Evolutionary conservation across 2,888 invertebrate genomes (phyloP).

Genomic region (Stramonita haemastoma): DNA sequence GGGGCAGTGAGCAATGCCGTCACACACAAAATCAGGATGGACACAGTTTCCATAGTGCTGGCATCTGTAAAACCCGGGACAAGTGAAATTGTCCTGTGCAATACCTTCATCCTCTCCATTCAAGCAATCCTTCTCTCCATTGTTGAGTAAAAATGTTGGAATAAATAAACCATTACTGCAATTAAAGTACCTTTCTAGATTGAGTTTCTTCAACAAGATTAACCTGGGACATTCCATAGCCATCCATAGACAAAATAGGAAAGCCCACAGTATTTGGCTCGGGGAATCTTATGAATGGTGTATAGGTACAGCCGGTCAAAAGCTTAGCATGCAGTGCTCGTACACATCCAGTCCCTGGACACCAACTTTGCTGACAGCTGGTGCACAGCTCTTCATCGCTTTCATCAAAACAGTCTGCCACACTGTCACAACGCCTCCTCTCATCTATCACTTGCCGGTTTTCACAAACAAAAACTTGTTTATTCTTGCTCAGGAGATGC

Average conservation of each 20-base stretch:
- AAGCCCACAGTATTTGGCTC: too few species aligned
- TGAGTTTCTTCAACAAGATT: neutral
- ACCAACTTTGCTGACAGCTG: neutral
- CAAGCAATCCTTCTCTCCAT: conserved; percentile 2
- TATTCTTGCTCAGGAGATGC: neutral
- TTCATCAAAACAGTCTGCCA: conserved; percentile 19
- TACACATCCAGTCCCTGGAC: neutral
- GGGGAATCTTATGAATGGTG: too few species aligned
- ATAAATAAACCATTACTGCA: neutral
- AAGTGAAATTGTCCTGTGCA: neutral
- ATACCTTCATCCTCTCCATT: neutral
- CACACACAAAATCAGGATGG: conserved; percentile 12
- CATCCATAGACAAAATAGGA: neutral
- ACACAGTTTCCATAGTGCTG: neutral
- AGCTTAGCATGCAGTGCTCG: neutral
- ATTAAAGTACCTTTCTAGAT: neutral
- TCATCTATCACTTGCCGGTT: neutral
- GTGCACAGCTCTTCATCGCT: conserved; percentile 16
- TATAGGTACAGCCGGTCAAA: neutral
- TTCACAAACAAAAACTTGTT: neutral
- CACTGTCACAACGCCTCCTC: neutral
- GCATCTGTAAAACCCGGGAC: conserved; percentile 2
- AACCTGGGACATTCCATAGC: neutral
- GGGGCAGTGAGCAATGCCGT: neutral
- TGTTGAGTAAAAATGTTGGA: conserved; percentile 5